phyloP scores from a whole-genome alignment of 2,113 vertebrate species.

The Pelecanoides urinatrix region DNA sequence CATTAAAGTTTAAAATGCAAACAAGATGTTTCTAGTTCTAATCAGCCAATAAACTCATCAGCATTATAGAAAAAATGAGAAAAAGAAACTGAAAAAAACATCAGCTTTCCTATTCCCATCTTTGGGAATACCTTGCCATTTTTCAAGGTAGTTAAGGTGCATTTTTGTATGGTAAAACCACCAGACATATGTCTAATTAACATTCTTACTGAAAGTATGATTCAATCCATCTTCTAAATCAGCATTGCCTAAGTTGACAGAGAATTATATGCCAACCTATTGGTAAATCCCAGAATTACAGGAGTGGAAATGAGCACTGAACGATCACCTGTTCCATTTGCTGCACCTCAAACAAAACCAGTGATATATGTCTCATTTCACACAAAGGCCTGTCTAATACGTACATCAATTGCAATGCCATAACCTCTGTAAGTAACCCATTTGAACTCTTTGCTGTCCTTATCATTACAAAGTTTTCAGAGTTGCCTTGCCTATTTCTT shows the following conservation, averaged over 20 bases:
- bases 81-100: not conserved
- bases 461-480: not conserved
- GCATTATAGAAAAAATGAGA: not conserved
- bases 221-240: not conserved
- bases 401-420: not conserved
- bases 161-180: not conserved
- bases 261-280: not conserved
- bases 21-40: not conserved
- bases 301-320: not conserved
- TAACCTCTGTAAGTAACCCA: not conserved
- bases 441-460: not conserved
- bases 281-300: not conserved
- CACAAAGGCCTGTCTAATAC: not conserved
- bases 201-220: not conserved
- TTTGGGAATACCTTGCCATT: not conserved
- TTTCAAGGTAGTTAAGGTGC: not conserved
- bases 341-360: not conserved
- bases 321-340: not conserved
- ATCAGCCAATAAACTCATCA: not conserved
- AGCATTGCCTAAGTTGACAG: not conserved
- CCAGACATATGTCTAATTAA: not conserved
- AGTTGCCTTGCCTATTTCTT: not conserved
- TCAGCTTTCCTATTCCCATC: not conserved
- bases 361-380: not conserved
- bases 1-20: not conserved